Evolutionary conservation across 2,888 invertebrate species (phyloP).

Genomic region (Ethmia dodecea): DNA sequence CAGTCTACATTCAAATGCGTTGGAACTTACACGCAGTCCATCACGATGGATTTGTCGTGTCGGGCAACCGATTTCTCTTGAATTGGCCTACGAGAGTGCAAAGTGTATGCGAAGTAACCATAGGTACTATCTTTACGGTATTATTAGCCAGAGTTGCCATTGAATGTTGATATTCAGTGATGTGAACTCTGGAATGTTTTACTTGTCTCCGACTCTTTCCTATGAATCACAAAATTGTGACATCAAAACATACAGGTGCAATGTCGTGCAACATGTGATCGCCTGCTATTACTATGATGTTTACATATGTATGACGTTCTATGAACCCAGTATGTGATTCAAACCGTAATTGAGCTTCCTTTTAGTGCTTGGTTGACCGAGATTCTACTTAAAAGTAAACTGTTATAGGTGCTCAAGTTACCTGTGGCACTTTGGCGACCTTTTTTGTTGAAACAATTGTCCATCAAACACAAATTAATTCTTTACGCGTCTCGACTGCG

Average conservation of each 20-base stretch:
- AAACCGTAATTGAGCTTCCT: conserved; percentile 13
- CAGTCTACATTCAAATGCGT: conserved; percentile 75
- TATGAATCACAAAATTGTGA: too few relatives aligned
- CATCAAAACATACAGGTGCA: too few relatives aligned
- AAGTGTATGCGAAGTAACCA: conserved; percentile 34
- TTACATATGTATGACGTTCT: too few relatives aligned
- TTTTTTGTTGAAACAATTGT: conserved; percentile 64
- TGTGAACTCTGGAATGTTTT: too few relatives aligned
- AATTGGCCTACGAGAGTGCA: conserved; percentile 50
- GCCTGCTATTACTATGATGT: too few relatives aligned
- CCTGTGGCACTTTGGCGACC: conserved; percentile 39
- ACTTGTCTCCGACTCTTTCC: too few relatives aligned
- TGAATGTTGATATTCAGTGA: conserved; percentile 65
- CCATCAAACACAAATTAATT: conserved; percentile 68
- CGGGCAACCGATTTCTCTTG: conserved; percentile 68
- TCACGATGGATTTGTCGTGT: conserved; percentile 68
- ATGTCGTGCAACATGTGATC: too few relatives aligned
- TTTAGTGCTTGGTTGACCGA: conserved; percentile 26
- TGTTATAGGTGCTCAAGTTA: conserved; percentile 31
- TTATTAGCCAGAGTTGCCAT: conserved; percentile 64
- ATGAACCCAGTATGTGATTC: conserved; percentile 13
- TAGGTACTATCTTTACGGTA: conserved; percentile 28
- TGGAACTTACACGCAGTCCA: conserved; percentile 74
- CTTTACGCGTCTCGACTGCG: conserved; percentile 64
- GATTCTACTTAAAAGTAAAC: conserved; percentile 29